Percentiles rank a stretch among this genome's conserved stretches.
These are phyloP conservation scores for Pelobates cultripes DNA, from an alignment of 2,797 vertebrate species.

Conservation along the genomic window DNA sequence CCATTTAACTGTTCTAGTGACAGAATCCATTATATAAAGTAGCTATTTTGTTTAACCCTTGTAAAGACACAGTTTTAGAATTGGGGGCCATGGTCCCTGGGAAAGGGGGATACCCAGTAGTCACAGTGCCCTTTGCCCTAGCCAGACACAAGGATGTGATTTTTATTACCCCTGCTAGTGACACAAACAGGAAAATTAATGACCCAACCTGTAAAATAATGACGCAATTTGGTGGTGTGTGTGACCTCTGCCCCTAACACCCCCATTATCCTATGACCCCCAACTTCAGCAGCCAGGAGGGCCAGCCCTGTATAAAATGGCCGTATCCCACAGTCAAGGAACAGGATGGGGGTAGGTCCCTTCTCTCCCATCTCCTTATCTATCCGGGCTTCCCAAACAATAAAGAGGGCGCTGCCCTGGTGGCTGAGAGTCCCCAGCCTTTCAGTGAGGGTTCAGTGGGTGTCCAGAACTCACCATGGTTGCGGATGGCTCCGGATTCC, in stretches of 20 bases:
- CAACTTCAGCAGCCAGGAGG: too few species aligned
- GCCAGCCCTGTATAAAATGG: background rate
- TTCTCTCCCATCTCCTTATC: background rate
- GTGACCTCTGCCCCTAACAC: too few species aligned
- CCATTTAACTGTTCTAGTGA: background rate
- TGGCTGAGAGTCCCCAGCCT: background rate
- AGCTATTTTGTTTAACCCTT: background rate
- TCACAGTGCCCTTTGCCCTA: background rate
- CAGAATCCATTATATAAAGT: background rate
- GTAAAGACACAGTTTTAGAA: too few species aligned
- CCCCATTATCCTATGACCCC: background rate
- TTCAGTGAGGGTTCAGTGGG: fast-evolving
- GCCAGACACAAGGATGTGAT: too few species aligned
- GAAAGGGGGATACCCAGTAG: background rate
- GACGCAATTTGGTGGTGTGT: background rate
- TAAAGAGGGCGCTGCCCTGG: background rate
- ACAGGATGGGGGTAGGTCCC: background rate
- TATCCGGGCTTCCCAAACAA: too few species aligned
- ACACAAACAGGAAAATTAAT: background rate
- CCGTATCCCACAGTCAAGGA: background rate
- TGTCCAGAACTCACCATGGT: slow-evolving; percentile 47
- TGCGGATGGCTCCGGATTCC: slow-evolving; percentile 11
- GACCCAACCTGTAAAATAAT: too few species aligned
- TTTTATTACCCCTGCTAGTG: background rate
- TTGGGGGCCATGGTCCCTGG: too few species aligned